A percentile compares a stretch with the other conserved stretches of the same genome.
Evolutionary conservation across 2,113 vertebrate species (phyloP).

Genomic region (Mesocricetus auratus): DNA sequence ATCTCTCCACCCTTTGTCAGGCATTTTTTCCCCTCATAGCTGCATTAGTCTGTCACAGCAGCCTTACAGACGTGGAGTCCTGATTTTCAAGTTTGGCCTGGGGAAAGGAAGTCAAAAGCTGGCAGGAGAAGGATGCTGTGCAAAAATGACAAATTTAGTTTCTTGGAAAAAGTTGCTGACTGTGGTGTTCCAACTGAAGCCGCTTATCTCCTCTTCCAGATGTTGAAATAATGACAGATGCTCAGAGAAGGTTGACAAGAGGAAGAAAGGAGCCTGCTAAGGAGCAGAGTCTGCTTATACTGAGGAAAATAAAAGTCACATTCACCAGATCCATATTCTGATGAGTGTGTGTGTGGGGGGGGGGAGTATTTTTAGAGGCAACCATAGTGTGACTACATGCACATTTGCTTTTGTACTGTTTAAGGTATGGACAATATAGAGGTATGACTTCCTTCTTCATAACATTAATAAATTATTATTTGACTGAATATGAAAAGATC

Average conservation of each 20-base stretch:
- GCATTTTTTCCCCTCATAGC: neutral
- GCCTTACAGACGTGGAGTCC: constrained; percentile 44
- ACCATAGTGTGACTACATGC: fast-evolving
- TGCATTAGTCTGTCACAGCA: constrained; percentile 47
- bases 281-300: constrained; percentile 38
- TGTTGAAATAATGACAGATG: constrained; percentile 80
- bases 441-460: neutral
- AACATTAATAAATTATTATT: constrained; percentile 32
- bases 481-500: constrained; percentile 15
- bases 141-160: constrained; percentile 80
- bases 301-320: constrained; percentile 51
- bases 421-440: neutral
- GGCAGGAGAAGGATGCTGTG: constrained; percentile 78
- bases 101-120: constrained; percentile 76
- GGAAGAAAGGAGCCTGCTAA: constrained; percentile 49
- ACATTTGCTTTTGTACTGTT: neutral
- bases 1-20: constrained; percentile 36
- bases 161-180: constrained; percentile 82
- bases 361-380: neutral
- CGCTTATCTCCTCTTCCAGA: constrained; percentile 82
- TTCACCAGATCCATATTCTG: constrained; percentile 27
- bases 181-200: constrained; percentile 72
- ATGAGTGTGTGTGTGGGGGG: neutral
- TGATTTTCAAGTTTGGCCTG: constrained; percentile 71
- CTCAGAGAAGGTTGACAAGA: constrained; percentile 72